These are phyloP conservation scores for Meteorus sp. DNA, from an alignment of 1,140 invertebrate species.

Conservation along the genomic window DNA sequence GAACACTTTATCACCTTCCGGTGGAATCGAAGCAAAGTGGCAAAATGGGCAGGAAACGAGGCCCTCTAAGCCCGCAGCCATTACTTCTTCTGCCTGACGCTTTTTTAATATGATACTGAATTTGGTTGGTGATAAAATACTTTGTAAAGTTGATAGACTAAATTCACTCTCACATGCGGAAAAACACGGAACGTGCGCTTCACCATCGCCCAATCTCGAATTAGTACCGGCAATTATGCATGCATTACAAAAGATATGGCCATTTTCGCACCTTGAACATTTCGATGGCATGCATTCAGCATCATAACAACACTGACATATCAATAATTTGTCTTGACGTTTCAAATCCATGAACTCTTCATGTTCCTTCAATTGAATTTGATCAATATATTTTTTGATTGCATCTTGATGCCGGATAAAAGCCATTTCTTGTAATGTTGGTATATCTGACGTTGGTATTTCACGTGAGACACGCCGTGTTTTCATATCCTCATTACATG, in stretches of 20 bases:
- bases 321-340: slow-evolving; percentile 33
- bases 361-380: slow-evolving; percentile 40
- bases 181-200: slow-evolving; percentile 61
- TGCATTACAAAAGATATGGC: slow-evolving; percentile 64
- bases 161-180: slow-evolving; percentile 55
- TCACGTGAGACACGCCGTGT: slow-evolving; percentile 21
- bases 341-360: slow-evolving; percentile 44
- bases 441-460: slow-evolving; percentile 43
- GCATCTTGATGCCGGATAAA: slow-evolving; percentile 56
- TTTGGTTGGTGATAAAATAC: slow-evolving; percentile 57
- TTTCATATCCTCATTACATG: slow-evolving; percentile 33
- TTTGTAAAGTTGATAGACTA: slow-evolving; percentile 55
- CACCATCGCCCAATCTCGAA: slow-evolving; percentile 60
- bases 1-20: slow-evolving; percentile 65
- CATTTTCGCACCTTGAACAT: slow-evolving; percentile 60
- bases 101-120: slow-evolving; percentile 62
- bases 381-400: slow-evolving; percentile 51
- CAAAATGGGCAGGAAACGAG: slow-evolving; percentile 69
- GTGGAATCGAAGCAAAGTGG: slow-evolving; percentile 64
- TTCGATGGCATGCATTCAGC: slow-evolving; percentile 66
- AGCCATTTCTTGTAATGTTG: slow-evolving; percentile 58
- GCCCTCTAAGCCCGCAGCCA: slow-evolving; percentile 63
- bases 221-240: slow-evolving; percentile 61
- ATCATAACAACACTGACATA: slow-evolving; percentile 65
- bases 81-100: slow-evolving; percentile 64